Percentiles rank a stretch among this genome's conserved stretches.
phyloP scores from a whole-genome alignment of 2,113 vertebrate species.

The Cathartes aura region DNA sequence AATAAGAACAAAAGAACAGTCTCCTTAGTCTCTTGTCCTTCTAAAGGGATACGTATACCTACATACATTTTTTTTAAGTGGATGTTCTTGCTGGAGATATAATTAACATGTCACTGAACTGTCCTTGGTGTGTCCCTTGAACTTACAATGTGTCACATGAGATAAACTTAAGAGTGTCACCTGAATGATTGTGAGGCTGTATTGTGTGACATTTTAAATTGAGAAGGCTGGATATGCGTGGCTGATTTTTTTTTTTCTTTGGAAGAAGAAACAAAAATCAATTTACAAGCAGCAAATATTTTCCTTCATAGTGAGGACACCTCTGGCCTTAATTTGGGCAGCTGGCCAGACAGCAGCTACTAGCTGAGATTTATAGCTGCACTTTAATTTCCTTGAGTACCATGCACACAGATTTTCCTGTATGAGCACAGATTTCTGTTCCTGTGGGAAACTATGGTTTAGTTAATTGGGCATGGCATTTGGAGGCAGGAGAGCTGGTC shows the following conservation, averaged over 20 bases:
- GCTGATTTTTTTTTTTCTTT: not conserved
- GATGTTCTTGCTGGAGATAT: constrained; percentile 11
- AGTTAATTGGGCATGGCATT: constrained; percentile 58
- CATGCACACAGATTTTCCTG: constrained; percentile 37
- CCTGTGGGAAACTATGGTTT: constrained; percentile 15
- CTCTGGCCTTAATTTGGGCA: constrained; percentile 64
- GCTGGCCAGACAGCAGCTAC: constrained; percentile 49
- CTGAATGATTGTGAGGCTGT: constrained; percentile 20
- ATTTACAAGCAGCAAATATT: constrained; percentile 66
- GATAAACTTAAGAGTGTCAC: constrained; percentile 33
- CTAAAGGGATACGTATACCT: not conserved
- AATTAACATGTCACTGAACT: constrained; percentile 45
- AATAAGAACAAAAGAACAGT: constrained; percentile 1
- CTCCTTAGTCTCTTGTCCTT: not conserved
- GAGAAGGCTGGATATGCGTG: constrained; percentile 20
- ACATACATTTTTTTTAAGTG: not conserved
- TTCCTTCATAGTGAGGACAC: constrained; percentile 53
- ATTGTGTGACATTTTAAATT: constrained; percentile 59
- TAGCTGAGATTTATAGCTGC: constrained; percentile 55
- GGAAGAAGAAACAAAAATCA: constrained; percentile 61
- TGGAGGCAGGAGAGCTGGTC: constrained; percentile 32
- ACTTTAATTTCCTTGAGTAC: constrained; percentile 59
- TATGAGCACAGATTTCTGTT: constrained; percentile 20
- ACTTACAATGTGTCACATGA: not conserved
- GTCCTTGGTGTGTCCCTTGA: constrained; percentile 40